Base-by-base conservation (phyloP, 1,140 invertebrate genomes). In the Apis mellifera region DNA sequence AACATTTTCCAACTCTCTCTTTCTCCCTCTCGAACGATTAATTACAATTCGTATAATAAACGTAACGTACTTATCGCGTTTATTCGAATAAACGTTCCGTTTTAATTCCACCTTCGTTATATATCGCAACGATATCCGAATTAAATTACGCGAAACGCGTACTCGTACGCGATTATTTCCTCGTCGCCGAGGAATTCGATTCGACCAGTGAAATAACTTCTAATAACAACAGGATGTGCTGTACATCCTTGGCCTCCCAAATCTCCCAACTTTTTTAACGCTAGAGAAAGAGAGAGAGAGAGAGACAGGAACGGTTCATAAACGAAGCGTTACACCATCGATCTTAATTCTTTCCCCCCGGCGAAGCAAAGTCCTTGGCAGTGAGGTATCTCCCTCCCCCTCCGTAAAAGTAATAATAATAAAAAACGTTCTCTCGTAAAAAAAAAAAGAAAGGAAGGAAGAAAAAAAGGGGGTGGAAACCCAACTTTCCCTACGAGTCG, bases 311-410 rank as follows among this genome's bases (percentile, higher is more conserved):
- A 19, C 54, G 21, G 50, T 15, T 9, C 54, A 21, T 70, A 70
- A 48, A 70, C 75, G 75, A 70, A 70, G 48, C 54, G 80, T 78
- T 71, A 71, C 66, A 21, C 52, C 74, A 78, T 82, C 81, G 81
- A 82, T 82, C 81, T 82, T 78, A 82, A 82, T 78, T 78, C 66
- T 9, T 23, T n/a, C n/a, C 32, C 32, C 32, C 32, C 32, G 19
- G 11, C 19, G 21, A n/a, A 12, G 42, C 9, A 7, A 21, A 69
- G 23, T 54, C 26, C 32, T 26, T 8, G 55, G 21, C 55, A 13
- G 70, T 48, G 26, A 21, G n/a, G 55, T 62, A 73, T n/a, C 19
- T 21, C 26, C 26, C 26, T 26, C n/a, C n/a, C n/a, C n/a, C n/a
- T n/a, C 26, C 26, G 2, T 32, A 32, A 32, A 42, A 9, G 66